Evolutionary conservation across 2,797 vertebrate genomes (phyloP).

Genomic region (Schizothorax lantsangensis): DNA sequence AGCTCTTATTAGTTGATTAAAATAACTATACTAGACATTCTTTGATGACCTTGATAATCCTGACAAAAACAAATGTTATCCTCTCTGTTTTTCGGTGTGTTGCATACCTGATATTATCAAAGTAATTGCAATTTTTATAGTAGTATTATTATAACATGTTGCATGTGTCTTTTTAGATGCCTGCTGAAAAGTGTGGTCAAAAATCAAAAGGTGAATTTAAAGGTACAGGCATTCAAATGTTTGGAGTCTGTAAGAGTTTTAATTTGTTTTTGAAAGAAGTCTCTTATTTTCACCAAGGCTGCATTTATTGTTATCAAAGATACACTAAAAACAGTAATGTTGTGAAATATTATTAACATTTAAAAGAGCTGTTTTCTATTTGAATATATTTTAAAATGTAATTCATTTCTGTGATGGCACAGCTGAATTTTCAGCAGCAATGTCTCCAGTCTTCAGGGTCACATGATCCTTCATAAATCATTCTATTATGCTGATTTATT

Average conservation of each 20-base stretch:
- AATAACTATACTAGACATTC: not conserved
- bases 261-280: not conserved
- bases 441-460: not conserved
- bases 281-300: not conserved
- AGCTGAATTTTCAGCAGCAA: not conserved
- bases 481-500: not conserved
- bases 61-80: constrained; percentile 1
- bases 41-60: not conserved
- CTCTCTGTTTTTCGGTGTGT: not conserved
- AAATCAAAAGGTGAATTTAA: not conserved
- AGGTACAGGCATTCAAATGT: not conserved
- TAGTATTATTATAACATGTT: not conserved
- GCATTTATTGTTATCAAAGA: not conserved
- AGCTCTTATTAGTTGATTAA: not conserved
- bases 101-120: not conserved
- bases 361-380: not conserved
- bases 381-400: not conserved
- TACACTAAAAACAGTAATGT: not conserved
- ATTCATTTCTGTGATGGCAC: not conserved
- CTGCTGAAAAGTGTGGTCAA: not conserved
- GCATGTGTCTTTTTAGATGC: not conserved
- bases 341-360: not conserved
- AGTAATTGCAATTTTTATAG: not conserved
- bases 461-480: not conserved
- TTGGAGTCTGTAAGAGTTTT: not conserved